phyloP scores from a whole-genome alignment of 2,888 invertebrate species.

The Melieria omissa region DNA sequence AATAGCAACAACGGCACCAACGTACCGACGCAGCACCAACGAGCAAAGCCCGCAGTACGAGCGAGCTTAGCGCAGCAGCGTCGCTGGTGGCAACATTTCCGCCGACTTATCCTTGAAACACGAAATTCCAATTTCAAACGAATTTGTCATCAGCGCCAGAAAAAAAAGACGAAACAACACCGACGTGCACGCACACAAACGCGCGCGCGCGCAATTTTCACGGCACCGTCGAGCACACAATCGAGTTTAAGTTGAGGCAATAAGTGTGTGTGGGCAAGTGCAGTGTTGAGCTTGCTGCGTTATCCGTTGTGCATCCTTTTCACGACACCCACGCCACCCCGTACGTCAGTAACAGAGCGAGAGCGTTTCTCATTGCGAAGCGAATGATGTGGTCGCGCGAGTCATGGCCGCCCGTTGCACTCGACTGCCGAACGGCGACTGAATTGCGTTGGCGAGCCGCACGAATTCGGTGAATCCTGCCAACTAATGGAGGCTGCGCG shows the following conservation, averaged over 20 bases:
- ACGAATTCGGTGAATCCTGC: constrained; percentile 21
- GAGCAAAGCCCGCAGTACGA: no score
- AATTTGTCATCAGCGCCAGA: constrained; percentile 12
- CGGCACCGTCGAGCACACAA: not conserved
- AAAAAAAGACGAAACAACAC: not conserved
- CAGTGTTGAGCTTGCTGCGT: not conserved
- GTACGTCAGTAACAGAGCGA: not conserved
- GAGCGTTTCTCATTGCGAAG: not conserved
- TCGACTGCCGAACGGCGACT: constrained; percentile 51
- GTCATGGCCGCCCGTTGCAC: constrained; percentile 46
- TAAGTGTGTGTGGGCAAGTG: not conserved
- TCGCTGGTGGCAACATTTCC: constrained; percentile 51
- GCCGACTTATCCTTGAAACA: constrained; percentile 50
- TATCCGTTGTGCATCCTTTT: constrained; percentile 36
- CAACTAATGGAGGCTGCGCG: not conserved
- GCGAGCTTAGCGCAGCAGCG: not conserved
- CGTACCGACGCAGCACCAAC: not conserved
- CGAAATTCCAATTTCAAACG: constrained; percentile 31
- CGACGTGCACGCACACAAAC: constrained; percentile 16
- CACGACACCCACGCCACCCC: not conserved
- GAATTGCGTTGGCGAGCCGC: constrained; percentile 41
- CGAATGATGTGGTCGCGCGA: not conserved
- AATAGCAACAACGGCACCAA: not conserved
- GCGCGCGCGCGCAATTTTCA: not conserved
- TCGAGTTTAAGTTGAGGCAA: not conserved